phyloP scores from a whole-genome alignment of 1,140 invertebrate species.

The Cydia strobilella region DNA sequence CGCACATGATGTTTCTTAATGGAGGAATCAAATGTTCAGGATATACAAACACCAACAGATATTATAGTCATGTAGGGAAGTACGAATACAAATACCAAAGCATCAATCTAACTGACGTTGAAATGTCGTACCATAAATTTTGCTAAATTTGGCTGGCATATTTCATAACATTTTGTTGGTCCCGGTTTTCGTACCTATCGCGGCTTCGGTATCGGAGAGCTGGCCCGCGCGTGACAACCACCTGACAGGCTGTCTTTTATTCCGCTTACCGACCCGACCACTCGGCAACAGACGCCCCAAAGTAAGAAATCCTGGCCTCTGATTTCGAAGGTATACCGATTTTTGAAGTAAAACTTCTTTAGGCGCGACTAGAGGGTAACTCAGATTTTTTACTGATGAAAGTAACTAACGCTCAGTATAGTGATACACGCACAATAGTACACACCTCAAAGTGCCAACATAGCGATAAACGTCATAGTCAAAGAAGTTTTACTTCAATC shows the following conservation, averaged over 20 bases:
- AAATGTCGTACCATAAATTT: conserved; percentile 1
- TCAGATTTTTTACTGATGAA: too few relatives aligned
- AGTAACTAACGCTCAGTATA: too few relatives aligned
- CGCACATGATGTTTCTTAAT: background rate
- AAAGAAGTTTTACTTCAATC: too few relatives aligned
- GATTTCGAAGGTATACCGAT: too few relatives aligned
- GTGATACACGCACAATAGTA: too few relatives aligned
- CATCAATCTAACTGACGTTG: conserved; percentile 16
- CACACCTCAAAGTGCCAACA: too few relatives aligned
- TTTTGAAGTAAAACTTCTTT: too few relatives aligned
- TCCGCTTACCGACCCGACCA: too few relatives aligned
- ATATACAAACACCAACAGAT: background rate
- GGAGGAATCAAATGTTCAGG: background rate
- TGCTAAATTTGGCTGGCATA: background rate
- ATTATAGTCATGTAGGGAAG: background rate
- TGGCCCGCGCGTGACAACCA: background rate
- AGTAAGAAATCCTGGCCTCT: background rate
- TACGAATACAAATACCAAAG: conserved; percentile 1
- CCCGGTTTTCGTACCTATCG: conserved; percentile 4
- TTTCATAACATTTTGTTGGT: conserved; percentile 1
- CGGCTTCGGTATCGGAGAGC: background rate
- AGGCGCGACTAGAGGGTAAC: too few relatives aligned
- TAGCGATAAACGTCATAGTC: too few relatives aligned
- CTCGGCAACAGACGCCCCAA: background rate
- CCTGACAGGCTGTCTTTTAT: conserved; percentile 1